Evolutionary conservation across 2,113 vertebrate species (phyloP), one percentile per base, ranked within the genome.

Genomic region (Dascyllus trimaculatus): DNA sequence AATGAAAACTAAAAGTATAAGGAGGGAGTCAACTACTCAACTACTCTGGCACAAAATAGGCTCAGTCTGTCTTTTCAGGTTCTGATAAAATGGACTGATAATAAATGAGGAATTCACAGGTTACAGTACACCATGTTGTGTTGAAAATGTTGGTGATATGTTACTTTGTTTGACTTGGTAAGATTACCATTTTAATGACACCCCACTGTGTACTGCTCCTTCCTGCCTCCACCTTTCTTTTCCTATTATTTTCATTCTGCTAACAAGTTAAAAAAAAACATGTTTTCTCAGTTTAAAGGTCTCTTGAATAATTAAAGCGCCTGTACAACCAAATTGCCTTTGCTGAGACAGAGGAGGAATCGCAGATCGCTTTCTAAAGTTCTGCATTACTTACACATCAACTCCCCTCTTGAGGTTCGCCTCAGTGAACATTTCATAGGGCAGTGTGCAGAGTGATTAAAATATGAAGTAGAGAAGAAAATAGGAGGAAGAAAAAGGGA

Each of bases 251-350:
- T n/a, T 51, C 25, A n/a, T 3, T 17, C 22, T 29, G 53, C 24
- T 57, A 49, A 65, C 53, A 60, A 48, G 17, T 29, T 54, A 26
- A 52, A 53, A 43, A 32, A 75, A 11, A 56, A 6, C 7, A 19
- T 45, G 3, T 75, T 78, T 70, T 22, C 38, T 53, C 26, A 63
- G 5, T 54, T 70, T 56, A 71, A 62, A 11, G 19, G 1, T 0
- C 24, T 60, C 6, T 38, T 85, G 57, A 80, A 85, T 80, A 59
- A 71, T 80, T 70, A 8, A 88, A 32, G 48, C 10, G n/a, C 10
- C 40, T 6, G 11, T n/a, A 2, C 22, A 64, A 40, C 53, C 35
- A 46, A 24, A 49, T n/a, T 24, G 68, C 52, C 19, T 69, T 51
- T 56, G 56, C 9, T 35, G 22, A 60, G 56, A 32, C 51, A 4